Base-by-base conservation (phyloP, 1,140 invertebrate genomes). In the Pissodes strobi region DNA sequence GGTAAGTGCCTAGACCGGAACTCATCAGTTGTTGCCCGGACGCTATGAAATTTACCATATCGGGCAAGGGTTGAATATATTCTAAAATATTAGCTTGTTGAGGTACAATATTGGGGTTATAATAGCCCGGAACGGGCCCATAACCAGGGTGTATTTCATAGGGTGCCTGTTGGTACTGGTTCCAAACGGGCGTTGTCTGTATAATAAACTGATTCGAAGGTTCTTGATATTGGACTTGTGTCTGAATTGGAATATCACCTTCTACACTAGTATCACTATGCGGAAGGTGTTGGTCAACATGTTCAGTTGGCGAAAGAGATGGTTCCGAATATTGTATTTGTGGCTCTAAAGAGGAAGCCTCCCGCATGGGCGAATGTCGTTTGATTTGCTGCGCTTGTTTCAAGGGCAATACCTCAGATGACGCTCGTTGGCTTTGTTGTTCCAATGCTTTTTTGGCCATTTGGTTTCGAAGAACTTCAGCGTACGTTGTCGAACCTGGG, bases 401-500 rank as follows among this genome's bases (percentile, higher is more conserved):
- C 22, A 27, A 25, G 1, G 18, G 9, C 13, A 30, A 12, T n/a
- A 23, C 10, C n/a, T 17, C 55, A 27, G 15, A 27, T 27, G 3
- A n/a, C 2, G 15, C n/a, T 5, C 10, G 8, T 49, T 23, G 18
- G 21, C 23, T 12, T 22, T 64, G 19, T 25, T 49, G 8, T 38
- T 22, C 30, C 17, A 37, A n/a, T 17, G 10, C 0, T 38, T 30
- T 46, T 12, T 46, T 37, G 43, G 41, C 27, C 43, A 38, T 46
- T 62, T 78, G 74, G 43, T 89, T 89, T 48, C 84, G 83, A 8
- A 92, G 81, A 59, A 92, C 88, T 76, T 91, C 89, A 4, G 90
- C 89, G 74, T 92, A 92, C 22, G 89, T 85, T 10, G 86, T 85
- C 9, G 86, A 87, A 23, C 88, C 89, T 0, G 87, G 87, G 6